Evolutionary conservation across 2,888 invertebrate genomes (phyloP), one percentile per base, ranked within the genome.

Genomic region (Melieria omissa): DNA sequence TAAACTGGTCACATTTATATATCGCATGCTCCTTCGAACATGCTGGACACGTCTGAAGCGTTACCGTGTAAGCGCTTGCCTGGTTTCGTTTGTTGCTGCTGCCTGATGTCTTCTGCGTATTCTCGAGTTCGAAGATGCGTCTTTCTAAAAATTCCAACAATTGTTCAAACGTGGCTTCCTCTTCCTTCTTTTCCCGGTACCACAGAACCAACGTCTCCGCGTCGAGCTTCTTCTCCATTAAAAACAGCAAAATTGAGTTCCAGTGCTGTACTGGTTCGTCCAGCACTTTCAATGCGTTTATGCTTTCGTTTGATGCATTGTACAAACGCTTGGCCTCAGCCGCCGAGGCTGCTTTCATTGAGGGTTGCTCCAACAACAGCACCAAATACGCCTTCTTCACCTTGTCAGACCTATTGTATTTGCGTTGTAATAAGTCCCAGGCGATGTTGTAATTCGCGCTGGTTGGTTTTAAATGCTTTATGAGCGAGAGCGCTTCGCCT

Each of bases 141-240:
- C 29, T 16, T n/a, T 70, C 71, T 14, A 75, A 62, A 66, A 75
- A 73, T 16, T 64, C 29, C 12, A 74, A 12, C 3, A 75, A 47
- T 60, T 70, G 65, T 49, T 49, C 9, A 47, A 75, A 73, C 55
- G 73, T 69, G 0, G 46, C 52, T 9, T 6, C n/a, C 44, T 74
- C 58, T 12, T 69, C 47, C 81, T 81, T 5, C 2, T 29, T 29
- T 29, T 29, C 29, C 29, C 73, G 67, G 67, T 82, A 68, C 72
- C 75, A 73, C 4, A 75, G 63, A 10, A 62, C 66, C 12, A 65
- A 64, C 4, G 73, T 66, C 5, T 75, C 73, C 4, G 52, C 1
- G 44, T 72, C 72, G 12, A 74, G n/a, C 44, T 75, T 73, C 7
- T 73, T 71, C 44, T 73, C 70, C 44, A 75, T 52, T 12, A 66